phyloP scores from a whole-genome alignment of 2,113 vertebrate genomes.

The Coracopsis vasa region DNA sequence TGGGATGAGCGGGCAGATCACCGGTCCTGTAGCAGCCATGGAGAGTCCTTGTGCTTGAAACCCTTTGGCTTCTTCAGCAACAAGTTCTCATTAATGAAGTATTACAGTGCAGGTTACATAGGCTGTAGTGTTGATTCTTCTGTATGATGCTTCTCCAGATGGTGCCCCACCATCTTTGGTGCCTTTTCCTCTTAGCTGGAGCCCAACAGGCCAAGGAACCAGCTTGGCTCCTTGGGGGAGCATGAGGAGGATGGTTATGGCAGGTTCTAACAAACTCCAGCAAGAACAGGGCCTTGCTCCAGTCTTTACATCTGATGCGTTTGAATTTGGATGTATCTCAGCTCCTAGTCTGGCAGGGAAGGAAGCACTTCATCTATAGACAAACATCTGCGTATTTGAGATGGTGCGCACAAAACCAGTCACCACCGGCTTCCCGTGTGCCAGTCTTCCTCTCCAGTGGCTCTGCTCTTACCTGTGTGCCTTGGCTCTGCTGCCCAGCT shows the following conservation, averaged over 20 bases:
- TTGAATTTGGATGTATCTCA: background rate
- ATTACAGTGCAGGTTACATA: background rate
- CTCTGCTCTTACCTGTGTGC: background rate
- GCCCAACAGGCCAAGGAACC: background rate
- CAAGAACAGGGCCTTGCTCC: background rate
- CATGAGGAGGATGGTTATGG: accelerated
- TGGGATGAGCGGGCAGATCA: background rate
- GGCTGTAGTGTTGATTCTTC: background rate
- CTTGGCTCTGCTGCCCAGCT: background rate
- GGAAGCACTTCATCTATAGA: background rate
- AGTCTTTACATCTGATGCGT: background rate
- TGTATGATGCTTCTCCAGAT: background rate
- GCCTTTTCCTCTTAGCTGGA: background rate
- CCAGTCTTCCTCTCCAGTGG: background rate
- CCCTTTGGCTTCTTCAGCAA: background rate
- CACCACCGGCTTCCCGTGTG: background rate
- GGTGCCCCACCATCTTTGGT: background rate
- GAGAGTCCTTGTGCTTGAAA: background rate
- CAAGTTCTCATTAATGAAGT: background rate
- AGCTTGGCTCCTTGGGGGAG: background rate
- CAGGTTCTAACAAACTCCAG: background rate
- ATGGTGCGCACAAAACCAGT: background rate
- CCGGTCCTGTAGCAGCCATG: background rate
- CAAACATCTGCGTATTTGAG: accelerated
- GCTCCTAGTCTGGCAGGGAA: background rate